Base-by-base conservation (phyloP, 2,888 invertebrate species). In the Scaptomyza reducta region DNA sequence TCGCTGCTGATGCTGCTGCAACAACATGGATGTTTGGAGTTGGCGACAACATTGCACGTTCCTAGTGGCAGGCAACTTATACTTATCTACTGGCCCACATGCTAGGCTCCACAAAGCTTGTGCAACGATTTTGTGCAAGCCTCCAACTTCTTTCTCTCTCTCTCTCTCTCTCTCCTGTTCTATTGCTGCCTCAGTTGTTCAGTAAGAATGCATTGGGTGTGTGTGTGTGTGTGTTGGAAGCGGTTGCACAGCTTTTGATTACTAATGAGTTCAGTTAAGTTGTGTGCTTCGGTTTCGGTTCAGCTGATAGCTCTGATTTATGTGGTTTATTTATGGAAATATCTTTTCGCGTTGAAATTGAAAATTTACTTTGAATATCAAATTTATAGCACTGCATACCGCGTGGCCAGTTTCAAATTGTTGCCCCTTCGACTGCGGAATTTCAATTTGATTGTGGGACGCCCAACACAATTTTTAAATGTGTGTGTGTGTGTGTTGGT, bases 311-410 rank as follows among this genome's bases (percentile, higher is more conserved):
- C 82, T 79, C 88, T 84, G 86, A 87, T 84, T 84, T 84, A 84
- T 84, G 86, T 74, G 77, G 57, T 86, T 84, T 84, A 84, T 88
- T 88, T 84, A 84, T 84, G 83, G 77, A 83, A 83, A 87, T 79
- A 77, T 85, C 79, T 85, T 77, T 82, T 72, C 77, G 87, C 58
- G 78, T 61, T 72, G 78, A 80, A 84, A 82, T 82, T 82, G 70
- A 82, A 84, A 85, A 87, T 79, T 70, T 58, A 83, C 87, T 80
- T 87, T 83, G 76, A 73, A 82, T 87, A 78, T 77, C 68, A 73
- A 80, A 84, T 87, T 77, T 69, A 77, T 74, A 46, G 76, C 60
- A 66, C 11, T 29, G 14, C 35, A 45, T 56, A 40, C 53, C n/a
- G 59, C 14, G 61, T 49, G 35, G 51, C 22, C 27, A 44, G 27